A percentile compares a stretch with the other conserved stretches of the same genome.
Evolutionary conservation across 2,888 invertebrate species (phyloP).

Genomic region (Nasonia oneida): DNA sequence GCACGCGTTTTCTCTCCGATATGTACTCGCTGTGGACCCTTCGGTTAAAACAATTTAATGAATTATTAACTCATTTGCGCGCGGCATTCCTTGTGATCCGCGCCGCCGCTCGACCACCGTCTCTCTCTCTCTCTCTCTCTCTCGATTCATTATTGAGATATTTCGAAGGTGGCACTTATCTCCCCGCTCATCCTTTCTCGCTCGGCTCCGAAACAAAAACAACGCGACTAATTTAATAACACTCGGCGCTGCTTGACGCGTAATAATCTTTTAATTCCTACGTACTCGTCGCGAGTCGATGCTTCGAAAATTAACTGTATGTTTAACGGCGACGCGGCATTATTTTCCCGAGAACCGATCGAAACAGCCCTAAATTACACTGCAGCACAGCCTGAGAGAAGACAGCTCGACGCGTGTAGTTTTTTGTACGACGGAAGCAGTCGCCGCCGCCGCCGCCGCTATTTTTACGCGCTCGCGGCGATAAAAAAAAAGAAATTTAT

Average conservation of each 20-base stretch:
- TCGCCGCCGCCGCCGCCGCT: background rate
- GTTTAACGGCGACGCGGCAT: too few relatives aligned
- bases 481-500: conserved; percentile 48
- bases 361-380: background rate
- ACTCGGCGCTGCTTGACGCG: background rate
- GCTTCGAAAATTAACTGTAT: too few relatives aligned
- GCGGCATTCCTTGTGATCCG: conserved; percentile 27
- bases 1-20: background rate
- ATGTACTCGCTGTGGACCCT: background rate
- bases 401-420: background rate
- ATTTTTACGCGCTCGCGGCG: conserved; percentile 23
- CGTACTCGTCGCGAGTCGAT: too few relatives aligned
- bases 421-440: conserved; percentile 42
- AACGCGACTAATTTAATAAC: background rate
- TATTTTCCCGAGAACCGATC: background rate
- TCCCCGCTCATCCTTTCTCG: background rate
- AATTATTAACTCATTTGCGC: conserved; percentile 65
- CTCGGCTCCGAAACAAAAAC: background rate
- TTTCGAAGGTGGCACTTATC: conserved; percentile 51
- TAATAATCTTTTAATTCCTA: too few relatives aligned
- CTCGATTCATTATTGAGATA: conserved; percentile 66
- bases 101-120: background rate
- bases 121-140: background rate
- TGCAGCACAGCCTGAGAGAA: background rate
- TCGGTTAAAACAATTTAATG: conserved; percentile 51